Evolutionary conservation across 2,113 vertebrate genomes (phyloP), one percentile per base, ranked within the genome.

Genomic region (Leptosomus discolor): DNA sequence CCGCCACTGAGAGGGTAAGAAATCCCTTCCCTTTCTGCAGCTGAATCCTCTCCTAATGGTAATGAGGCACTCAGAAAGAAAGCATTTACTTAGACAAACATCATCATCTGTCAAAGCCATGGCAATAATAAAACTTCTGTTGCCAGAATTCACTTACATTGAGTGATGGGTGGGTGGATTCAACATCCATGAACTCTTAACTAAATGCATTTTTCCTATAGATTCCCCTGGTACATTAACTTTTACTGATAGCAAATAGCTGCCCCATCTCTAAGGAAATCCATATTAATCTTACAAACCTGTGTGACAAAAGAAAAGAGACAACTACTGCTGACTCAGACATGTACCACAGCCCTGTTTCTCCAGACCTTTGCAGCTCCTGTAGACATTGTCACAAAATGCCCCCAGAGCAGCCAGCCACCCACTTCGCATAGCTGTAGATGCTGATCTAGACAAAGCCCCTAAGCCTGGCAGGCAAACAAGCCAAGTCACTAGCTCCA

Each of bases 31-130:
- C 74, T 85, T 85, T 64, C 88, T 84, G 70, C 45, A 88, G 82
- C 56, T 96, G 93, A 87, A 86, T 96, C 53, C 48, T 90, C 88
- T 97, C 96, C 93, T 97, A 95, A 95, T 74, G 56, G 67, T 94
- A 97, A 97, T 94, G 90, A 97, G 75, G 74, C 68, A 82, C 85
- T 86, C 78, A 97, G 90, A 94, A 94, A 83, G 54, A 92, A 95
- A 65, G 73, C 83, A 73, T 96, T 97, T 97, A 96, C 85, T 96
- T 95, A 97, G 94, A 95, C 67, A 96, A 97, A 93, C 92, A 96
- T 94, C 80, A 96, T 96, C 87, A 94, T 96, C 92, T 90, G 87
- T 97, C 96, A 96, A 88, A 96, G 83, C 83, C 91, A 94, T 34
- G 77, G 77, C 88, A 95, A 88, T 97, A 95, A 95, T 95, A 95